Conservation (phyloP, 2,797 vertebrate species). For the Cyprinella venusta region DNA sequence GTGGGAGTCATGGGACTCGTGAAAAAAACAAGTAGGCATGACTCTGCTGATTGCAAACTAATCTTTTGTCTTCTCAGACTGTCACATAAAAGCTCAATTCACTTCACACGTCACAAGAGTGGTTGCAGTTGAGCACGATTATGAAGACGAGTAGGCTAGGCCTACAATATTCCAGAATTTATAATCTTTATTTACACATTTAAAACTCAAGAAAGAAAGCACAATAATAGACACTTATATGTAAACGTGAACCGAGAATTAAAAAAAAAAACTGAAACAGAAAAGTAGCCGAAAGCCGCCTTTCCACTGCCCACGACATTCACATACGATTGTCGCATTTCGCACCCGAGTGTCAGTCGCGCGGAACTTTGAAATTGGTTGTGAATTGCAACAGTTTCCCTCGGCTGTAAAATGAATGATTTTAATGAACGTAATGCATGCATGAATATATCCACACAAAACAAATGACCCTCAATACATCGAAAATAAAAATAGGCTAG, state of each 20-base stretch:
- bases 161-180: background rate
- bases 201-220: too few species aligned
- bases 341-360: too few species aligned
- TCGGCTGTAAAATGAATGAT: too few species aligned
- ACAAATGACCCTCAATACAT: too few species aligned
- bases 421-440: too few species aligned
- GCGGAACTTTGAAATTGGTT: too few species aligned
- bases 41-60: slow-evolving; percentile 27
- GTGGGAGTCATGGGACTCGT: slow-evolving; percentile 37
- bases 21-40: slow-evolving; percentile 17
- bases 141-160: background rate
- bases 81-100: background rate
- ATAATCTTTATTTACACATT: background rate
- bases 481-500: too few species aligned
- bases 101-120: background rate
- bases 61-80: slow-evolving; percentile 11
- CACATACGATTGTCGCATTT: too few species aligned
- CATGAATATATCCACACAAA: too few species aligned
- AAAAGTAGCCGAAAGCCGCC: background rate
- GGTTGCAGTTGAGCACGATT: background rate
- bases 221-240: background rate
- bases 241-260: background rate
- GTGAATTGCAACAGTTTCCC: too few species aligned
- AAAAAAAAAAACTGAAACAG: background rate
- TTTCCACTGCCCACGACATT: too few species aligned